phyloP scores from a whole-genome alignment of 2,113 vertebrate species.

The Zosterops lateralis region DNA sequence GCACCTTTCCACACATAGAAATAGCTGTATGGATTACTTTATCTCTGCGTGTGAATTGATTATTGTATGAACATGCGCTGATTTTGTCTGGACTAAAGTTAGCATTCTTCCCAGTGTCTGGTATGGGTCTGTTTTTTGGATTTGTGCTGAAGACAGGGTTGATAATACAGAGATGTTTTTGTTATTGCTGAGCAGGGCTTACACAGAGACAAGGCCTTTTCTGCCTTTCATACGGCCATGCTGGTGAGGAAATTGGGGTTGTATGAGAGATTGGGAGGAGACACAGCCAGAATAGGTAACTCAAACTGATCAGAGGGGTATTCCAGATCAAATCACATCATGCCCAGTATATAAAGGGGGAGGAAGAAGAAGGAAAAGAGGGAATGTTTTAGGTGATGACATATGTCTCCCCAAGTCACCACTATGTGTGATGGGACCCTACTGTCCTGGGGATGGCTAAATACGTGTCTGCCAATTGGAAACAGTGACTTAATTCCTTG shows the following conservation, averaged over 20 bases:
- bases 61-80: not conserved
- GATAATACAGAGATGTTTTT: not conserved
- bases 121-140: not conserved
- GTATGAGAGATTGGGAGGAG: not conserved
- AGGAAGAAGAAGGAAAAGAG: not conserved
- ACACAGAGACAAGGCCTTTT: not conserved
- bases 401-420: not conserved
- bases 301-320: not conserved
- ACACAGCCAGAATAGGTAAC: not conserved
- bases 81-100: not conserved
- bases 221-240: rapidly evolving
- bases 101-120: not conserved
- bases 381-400: not conserved
- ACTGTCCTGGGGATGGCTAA: not conserved
- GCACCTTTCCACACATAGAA: not conserved
- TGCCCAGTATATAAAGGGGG: not conserved
- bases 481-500: not conserved
- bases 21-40: not conserved
- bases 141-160: not conserved
- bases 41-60: not conserved
- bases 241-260: too few relatives aligned
- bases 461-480: not conserved
- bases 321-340: not conserved
- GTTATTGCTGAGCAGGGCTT: not conserved
- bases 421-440: not conserved